Evolutionary conservation across 30 jellyfish, hydroid and myxozoan species (phyloP), one percentile per base, ranked within the genome.

Genomic region (Sanderia malayensis): DNA sequence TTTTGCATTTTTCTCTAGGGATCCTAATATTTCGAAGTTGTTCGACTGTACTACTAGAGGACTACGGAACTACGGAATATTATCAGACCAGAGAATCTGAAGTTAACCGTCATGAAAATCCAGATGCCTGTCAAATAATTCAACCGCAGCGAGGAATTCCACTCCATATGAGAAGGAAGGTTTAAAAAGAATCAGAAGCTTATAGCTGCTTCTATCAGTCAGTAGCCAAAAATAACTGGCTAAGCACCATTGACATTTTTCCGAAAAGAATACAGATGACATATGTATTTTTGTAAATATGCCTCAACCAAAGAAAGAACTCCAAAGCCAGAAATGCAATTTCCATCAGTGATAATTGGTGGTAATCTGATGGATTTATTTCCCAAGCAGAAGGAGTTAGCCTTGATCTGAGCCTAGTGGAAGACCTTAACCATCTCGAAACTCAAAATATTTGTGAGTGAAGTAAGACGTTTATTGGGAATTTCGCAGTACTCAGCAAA

Each of bases 361-460:
- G n/a, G n/a, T n/a, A 41, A 60, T 60, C 26, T 60, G 20, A 8
- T 60, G 27, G 72, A 19, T 60, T 19, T 3, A 60, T 60, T 23
- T 3, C 31, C 76, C 60, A 3, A 7, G 1, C 1, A 4, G 61
- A 28, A 64, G 76, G 58, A 32, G 22, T 64, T 64, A 10, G 60
- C 31, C 76, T 25, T 64, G 76, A 64, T 24, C 60, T 29, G 25
- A 4, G 58, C 24, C 58, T 64, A 59, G 76, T 64, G 28, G 76
- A 64, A 64, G 76, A 64, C 31, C 31, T 64, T 31, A 64, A 64
- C 31, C 4, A 64, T 20, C 76, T 64, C 27, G 76, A 64, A 64
- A 64, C 76, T 3, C 76, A 58, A 6, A 64, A 32, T n/a, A 23
- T 64, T 59, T 2, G 76, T 64, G 29, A 32, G 76, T 64, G 76